Base-by-base conservation (phyloP, 2,113 vertebrate species). In the Phocoena phocoena region DNA sequence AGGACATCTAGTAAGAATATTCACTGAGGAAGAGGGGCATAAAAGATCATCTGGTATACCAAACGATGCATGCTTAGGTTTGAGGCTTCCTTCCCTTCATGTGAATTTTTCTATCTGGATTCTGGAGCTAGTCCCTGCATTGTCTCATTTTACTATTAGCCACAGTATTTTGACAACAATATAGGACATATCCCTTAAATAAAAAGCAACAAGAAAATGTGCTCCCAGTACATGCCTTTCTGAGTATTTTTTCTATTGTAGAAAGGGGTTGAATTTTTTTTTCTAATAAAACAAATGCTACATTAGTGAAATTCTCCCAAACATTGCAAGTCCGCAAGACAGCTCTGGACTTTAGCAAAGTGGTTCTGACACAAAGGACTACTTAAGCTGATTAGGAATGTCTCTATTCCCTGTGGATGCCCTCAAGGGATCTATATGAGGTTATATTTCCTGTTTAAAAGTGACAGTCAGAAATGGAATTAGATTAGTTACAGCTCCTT, bases 321-420 rank as follows among this genome's bases (percentile, higher is more conserved):
- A 83, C 83, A 94, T 3, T 96, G 41, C 58, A 79, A 79, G 80
- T 73, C 81, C 95, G 92, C 77, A 86, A 58, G 90, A 95, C 87
- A 94, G 23, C 74, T 95, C 83, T 92, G 12, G 14, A 97, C 86
- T 97, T 96, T 26, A 86, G 67, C 94, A 60, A 97, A 98, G 92
- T 70, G 97, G 90, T 67, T 60, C 8, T 73, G 60, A 92, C 93
- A 76, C 94, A 94, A 97, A 96, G 97, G 97, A 94, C 97, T 96
- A 97, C 97, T 98, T 97, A 97, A 53, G 44, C 87, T 98, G 95
- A 98, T 86, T 98, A 96, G 83, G 94, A 65, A 91, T 25, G 58
- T 79, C 79, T 92, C 84, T 96, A 23, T 87, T 97, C 92, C 95
- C 96, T 77, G 63, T 84, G 88, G 88, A 86, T 76, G 53, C 81